Evolutionary conservation across 2,888 invertebrate species (phyloP), one percentile per base, ranked within the genome.

Genomic region (Tuberolachnus salignus): DNA sequence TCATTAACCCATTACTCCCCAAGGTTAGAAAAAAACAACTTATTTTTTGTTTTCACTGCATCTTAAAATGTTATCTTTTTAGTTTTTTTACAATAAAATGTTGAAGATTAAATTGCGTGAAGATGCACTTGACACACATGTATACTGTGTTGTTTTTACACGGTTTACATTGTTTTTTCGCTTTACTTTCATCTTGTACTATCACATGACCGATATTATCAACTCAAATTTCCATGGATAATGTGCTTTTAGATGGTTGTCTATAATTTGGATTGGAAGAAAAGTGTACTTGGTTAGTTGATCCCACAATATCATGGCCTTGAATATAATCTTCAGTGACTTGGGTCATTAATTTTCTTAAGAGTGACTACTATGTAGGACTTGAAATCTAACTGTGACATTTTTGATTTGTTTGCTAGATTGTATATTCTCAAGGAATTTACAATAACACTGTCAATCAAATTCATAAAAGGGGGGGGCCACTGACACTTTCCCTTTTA

Each of bases 381-480:
- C 19, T 64, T 63, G n/a, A 42, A 63, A 13, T 63, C 61, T 61
- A 61, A 61, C 61, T 16, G n/a, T n/a, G n/a, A n/a, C n/a, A n/a
- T n/a, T n/a, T n/a, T n/a, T n/a, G n/a, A n/a, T n/a, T n/a, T n/a
- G n/a, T n/a, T n/a, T n/a, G n/a, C n/a, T n/a, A n/a, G n/a, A n/a
- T n/a, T n/a, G n/a, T n/a, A n/a, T n/a, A n/a, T n/a, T n/a, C n/a
- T n/a, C n/a, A n/a, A n/a, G n/a, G n/a, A n/a, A n/a, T n/a, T n/a
- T n/a, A n/a, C n/a, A n/a, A n/a, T n/a, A n/a, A n/a, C n/a, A n/a
- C n/a, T n/a, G n/a, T n/a, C n/a, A 2, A 81, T 61, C 19, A 82
- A 16, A 70, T 72, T 81, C 13, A 78, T 51, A 19, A 81, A 61
- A 11, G n/a, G n/a, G n/a, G 80, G 44, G 13, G 81, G 74, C 80